phyloP scores from a whole-genome alignment of 2,888 invertebrate genomes.

The Cordylochernes scorpioides region DNA sequence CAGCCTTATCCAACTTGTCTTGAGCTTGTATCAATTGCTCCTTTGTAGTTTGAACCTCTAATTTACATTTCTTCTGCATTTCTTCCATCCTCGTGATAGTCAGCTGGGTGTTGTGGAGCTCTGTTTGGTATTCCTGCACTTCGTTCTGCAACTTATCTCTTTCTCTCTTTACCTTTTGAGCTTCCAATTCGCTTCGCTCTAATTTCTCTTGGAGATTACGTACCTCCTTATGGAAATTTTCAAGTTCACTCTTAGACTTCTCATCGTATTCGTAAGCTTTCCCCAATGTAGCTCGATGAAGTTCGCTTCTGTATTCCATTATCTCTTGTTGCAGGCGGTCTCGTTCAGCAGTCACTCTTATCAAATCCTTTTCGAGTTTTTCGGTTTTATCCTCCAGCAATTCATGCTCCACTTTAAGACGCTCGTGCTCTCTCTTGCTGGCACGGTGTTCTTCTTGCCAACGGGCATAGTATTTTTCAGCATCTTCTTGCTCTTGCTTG shows the following conservation, averaged over 20 bases:
- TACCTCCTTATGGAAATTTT: too few species aligned
- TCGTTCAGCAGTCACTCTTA: slow-evolving; percentile 12
- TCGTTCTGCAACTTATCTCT: slow-evolving; percentile 8
- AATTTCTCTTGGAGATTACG: too few species aligned
- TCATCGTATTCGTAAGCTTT: slow-evolving; percentile 13
- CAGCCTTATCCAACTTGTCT: slow-evolving; percentile 11
- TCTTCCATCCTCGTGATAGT: slow-evolving; percentile 9
- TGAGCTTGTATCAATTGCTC: slow-evolving; percentile 9
- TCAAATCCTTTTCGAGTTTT: slow-evolving; percentile 17
- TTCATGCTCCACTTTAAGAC: slow-evolving; percentile 8
- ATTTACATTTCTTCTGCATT: slow-evolving; percentile 6
- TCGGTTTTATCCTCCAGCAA: slow-evolving; percentile 9
- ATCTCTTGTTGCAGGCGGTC: slow-evolving; percentile 15
- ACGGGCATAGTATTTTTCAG: slow-evolving; percentile 8
- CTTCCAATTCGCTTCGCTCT: too few species aligned
- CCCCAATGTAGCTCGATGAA: slow-evolving; percentile 19
- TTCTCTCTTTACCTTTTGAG: too few species aligned
- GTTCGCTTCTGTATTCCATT: slow-evolving; percentile 10
- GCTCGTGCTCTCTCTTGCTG: slow-evolving; percentile 7
- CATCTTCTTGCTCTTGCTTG: slow-evolving; percentile 15
- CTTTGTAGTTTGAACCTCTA: slow-evolving; percentile 5
- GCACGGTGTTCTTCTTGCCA: slow-evolving; percentile 7
- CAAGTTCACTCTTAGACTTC: slow-evolving; percentile 11
- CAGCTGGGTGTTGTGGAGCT: slow-evolving; percentile 12
- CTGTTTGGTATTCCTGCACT: slow-evolving; percentile 11